Evolutionary conservation across 2,888 invertebrate genomes (phyloP).

Genomic region (Rhimphoctona megacephalus): DNA sequence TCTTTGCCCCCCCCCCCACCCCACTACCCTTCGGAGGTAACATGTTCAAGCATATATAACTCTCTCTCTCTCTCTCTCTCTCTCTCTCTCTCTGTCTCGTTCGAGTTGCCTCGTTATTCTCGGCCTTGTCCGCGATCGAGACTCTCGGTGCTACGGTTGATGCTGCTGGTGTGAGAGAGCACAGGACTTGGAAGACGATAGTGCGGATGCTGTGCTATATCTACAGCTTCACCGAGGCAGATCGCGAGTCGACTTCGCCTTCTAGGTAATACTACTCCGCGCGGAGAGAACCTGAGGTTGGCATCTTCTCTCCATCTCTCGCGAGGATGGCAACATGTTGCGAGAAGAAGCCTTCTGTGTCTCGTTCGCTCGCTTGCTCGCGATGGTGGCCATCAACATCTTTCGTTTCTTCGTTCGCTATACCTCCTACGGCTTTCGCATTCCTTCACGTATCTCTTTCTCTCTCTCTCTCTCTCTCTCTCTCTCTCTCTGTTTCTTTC

Average conservation of each 20-base stretch:
- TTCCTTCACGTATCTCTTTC: conserved; percentile 53
- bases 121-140: conserved; percentile 44
- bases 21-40: conserved; percentile 2
- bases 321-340: conserved; percentile 57
- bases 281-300: conserved; percentile 5
- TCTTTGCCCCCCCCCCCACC: not conserved
- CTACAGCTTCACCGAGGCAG: conserved; percentile 34
- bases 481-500: conserved; percentile 38
- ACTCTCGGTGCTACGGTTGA: not conserved
- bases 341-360: conserved; percentile 22
- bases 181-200: conserved; percentile 57
- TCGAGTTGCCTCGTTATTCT: conserved; percentile 4
- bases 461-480: conserved; percentile 39
- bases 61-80: conserved; percentile 32
- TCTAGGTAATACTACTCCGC: conserved; percentile 55
- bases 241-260: conserved; percentile 37
- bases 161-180: conserved; percentile 28
- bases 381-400: conserved; percentile 36
- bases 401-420: conserved; percentile 56
- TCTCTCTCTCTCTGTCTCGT: conserved; percentile 27
- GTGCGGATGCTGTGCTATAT: conserved; percentile 51
- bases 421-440: conserved; percentile 55
- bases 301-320: conserved; percentile 26
- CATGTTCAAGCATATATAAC: not conserved
- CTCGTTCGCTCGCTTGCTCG: conserved; percentile 28